Base-by-base conservation (phyloP, 2,113 vertebrate species). In the Pelecanus crispus region DNA sequence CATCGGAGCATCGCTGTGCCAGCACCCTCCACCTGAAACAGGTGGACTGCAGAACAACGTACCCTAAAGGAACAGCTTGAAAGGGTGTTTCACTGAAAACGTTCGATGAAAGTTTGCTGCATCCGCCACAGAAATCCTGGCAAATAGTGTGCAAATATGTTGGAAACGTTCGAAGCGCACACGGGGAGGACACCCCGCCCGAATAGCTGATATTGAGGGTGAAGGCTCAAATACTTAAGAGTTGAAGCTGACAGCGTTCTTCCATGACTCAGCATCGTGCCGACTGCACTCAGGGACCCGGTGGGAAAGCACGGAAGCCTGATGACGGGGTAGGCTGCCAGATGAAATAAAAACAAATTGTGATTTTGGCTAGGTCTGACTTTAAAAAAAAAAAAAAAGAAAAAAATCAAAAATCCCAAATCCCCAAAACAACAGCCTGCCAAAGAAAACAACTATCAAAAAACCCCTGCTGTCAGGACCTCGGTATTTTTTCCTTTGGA, bases 281-380 rank as follows among this genome's bases (percentile, higher is more conserved):
- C 5, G 7, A 20, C 45, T 63, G 80, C 17, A 17, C n/a, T 85
- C 22, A 16, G 61, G 49, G 86, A 91, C 68, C 53, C 6, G 17
- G 31, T 58, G 61, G 73, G 92, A 74, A 81, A 71, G 61, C 47
- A 66, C 0, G 1, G 78, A 45, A 91, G 53, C 49, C 28, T 67
- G 77, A 72, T 50, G 61, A 74, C 1, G 29, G 49, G 24, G 9
- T 67, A 44, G 40, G 44, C 53, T 72, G 81, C 38, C 70, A 87
- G 52, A 74, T 63, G 62, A 82, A 94, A 84, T 56, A 25, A 71
- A 93, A 92, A 36, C 28, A 87, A 91, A 75, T 24, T 14, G 81
- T 47, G 52, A 71, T 79, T 84, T 87, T 84, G 81, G 73, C 14
- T 45, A 81, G 29, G 29, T 74, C 50, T 67, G 45, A 49, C 53